phyloP scores from a whole-genome alignment of 2,113 vertebrate species.

The Clarias magur region DNA sequence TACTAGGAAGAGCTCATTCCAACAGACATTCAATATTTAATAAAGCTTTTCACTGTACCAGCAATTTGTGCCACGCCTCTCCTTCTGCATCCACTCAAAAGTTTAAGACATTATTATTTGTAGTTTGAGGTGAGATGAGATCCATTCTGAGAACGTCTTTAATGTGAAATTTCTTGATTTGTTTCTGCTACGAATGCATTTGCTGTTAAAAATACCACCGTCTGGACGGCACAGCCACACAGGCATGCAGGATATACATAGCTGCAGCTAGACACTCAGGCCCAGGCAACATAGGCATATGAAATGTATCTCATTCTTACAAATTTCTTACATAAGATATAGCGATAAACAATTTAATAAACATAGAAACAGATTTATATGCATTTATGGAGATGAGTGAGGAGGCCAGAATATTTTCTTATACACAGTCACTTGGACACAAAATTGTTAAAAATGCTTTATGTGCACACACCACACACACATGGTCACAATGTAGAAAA shows the following conservation, averaged over 20 bases:
- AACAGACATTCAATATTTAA: slow-evolving; percentile 42
- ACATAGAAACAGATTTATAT: neutral
- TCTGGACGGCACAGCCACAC: slow-evolving; percentile 1
- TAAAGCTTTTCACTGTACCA: slow-evolving; percentile 21
- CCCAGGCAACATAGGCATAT: slow-evolving; percentile 1
- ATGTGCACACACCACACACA: no score
- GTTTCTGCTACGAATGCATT: neutral
- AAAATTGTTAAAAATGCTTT: no score
- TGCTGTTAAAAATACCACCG: neutral
- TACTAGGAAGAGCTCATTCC: slow-evolving; percentile 9
- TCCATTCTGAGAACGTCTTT: neutral
- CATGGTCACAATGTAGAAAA: no score
- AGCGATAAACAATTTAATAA: no score
- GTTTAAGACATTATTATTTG: neutral
- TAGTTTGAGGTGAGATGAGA: neutral
- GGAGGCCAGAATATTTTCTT: neutral
- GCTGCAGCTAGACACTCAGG: slow-evolving; percentile 5
- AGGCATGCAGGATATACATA: slow-evolving; percentile 31
- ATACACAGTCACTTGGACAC: neutral
- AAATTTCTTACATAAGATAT: neutral
- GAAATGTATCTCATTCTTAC: slow-evolving; percentile 2
- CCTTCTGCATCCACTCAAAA: neutral
- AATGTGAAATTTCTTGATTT: no score
- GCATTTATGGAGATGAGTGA: neutral
- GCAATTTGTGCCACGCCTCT: slow-evolving; percentile 9